phyloP scores from a whole-genome alignment of 2,113 vertebrate genomes.

The Grammomys dolichurus region DNA sequence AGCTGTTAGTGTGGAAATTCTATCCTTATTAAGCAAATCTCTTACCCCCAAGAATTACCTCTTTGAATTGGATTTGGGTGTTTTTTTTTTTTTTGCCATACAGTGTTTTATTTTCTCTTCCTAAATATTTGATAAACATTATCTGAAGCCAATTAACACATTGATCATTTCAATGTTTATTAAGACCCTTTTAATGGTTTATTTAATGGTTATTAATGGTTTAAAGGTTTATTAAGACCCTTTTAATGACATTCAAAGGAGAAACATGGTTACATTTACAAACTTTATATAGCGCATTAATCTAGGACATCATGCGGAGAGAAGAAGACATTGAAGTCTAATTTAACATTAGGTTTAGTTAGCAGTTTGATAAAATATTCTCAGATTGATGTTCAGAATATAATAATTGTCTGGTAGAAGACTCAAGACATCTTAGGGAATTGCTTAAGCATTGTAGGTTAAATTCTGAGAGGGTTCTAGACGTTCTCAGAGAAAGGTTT shows the following conservation, averaged over 20 bases:
- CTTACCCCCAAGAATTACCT: slow-evolving; percentile 45
- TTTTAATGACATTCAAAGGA: slow-evolving; percentile 77
- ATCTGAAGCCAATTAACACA: slow-evolving; percentile 73
- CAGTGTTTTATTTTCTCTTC: slow-evolving; percentile 63
- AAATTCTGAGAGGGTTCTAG: slow-evolving; percentile 56
- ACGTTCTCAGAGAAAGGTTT: slow-evolving; percentile 19
- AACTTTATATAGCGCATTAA: slow-evolving; percentile 71
- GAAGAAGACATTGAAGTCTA: slow-evolving; percentile 73
- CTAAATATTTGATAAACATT: slow-evolving; percentile 81
- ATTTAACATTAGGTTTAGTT: slow-evolving; percentile 51
- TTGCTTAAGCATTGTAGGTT: slow-evolving; percentile 68
- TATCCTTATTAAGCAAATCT: slow-evolving; percentile 61
- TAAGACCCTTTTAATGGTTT: slow-evolving; percentile 71
- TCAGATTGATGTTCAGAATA: slow-evolving; percentile 75
- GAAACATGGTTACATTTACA: slow-evolving; percentile 64
- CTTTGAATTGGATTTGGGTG: slow-evolving; percentile 34
- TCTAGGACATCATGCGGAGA: slow-evolving; percentile 69
- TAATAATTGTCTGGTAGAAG: slow-evolving; percentile 77
- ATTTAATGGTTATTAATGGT: too few species aligned
- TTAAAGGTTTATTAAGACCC: too few species aligned
- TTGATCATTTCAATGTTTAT: slow-evolving; percentile 76
- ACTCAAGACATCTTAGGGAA: slow-evolving; percentile 67
- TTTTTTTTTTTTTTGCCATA: slow-evolving; percentile 65
- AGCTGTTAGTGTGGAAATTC: slow-evolving; percentile 63
- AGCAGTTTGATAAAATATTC: slow-evolving; percentile 70